A percentile compares a stretch with the other conserved stretches of the same genome.
Evolutionary conservation across 2,797 vertebrate species (phyloP).

Genomic region (Betta splendens): DNA sequence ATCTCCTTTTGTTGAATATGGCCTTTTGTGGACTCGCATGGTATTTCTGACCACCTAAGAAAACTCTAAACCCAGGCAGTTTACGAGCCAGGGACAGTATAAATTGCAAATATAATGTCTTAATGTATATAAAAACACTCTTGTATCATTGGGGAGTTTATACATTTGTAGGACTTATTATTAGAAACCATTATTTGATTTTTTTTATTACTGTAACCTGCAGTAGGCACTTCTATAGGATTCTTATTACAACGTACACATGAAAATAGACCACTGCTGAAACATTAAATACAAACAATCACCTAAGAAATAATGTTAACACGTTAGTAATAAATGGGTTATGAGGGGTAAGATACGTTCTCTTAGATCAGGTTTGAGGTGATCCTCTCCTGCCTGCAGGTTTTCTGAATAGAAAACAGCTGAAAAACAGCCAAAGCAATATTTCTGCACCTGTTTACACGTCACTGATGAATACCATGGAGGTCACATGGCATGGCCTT

Average conservation of each 20-base stretch:
- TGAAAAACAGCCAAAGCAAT: constrained; percentile 67
- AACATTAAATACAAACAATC: constrained; percentile 22
- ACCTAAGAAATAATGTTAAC: constrained; percentile 29
- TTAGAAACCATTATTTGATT: constrained; percentile 35
- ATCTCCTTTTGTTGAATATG: constrained; percentile 74
- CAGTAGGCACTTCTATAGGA: constrained; percentile 60
- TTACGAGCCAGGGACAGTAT: constrained; percentile 60
- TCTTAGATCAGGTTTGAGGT: constrained; percentile 11
- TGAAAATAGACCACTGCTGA: constrained; percentile 23
- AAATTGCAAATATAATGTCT: constrained; percentile 66
- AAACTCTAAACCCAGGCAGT: constrained; percentile 59
- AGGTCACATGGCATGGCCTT: constrained; percentile 78
- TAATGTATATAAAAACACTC: constrained; percentile 66
- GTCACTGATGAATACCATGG: constrained; percentile 77
- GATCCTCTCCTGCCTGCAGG: constrained; percentile 8
- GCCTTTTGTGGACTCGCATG: constrained; percentile 82
- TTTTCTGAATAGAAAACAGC: constrained; percentile 13
- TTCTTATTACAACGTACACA: constrained; percentile 26
- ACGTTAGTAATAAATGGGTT: constrained; percentile 11
- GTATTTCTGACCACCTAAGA: constrained; percentile 75
- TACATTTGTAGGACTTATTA: constrained; percentile 30
- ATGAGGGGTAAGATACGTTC: constrained; percentile 8
- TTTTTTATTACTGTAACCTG: constrained; percentile 46
- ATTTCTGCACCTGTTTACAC: constrained; percentile 62
- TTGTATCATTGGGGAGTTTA: constrained; percentile 35